A percentile compares a stretch with the other conserved stretches of the same genome.
phyloP scores from a whole-genome alignment of 2,113 vertebrate genomes.

The Dipodomys spectabilis region DNA sequence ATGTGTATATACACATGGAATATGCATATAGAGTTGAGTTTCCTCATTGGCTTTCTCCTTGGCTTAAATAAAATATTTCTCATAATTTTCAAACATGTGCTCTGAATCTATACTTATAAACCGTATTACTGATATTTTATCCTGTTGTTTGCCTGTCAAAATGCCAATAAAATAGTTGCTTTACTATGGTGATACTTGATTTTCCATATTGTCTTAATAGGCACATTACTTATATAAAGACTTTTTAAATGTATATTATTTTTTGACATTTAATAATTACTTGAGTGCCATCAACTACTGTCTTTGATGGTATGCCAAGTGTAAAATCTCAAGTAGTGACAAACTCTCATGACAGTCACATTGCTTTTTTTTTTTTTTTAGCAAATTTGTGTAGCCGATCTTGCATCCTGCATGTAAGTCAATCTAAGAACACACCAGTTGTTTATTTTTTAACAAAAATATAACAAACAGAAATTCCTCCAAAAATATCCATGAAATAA shows the following conservation, averaged over 20 bases:
- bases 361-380: background rate
- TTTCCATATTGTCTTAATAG: background rate
- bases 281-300: background rate
- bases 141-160: background rate
- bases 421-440: background rate
- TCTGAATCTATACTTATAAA: conserved; percentile 5
- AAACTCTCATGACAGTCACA: background rate
- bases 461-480: background rate
- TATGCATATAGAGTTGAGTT: background rate
- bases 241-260: background rate
- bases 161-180: background rate
- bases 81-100: background rate
- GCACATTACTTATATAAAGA: background rate
- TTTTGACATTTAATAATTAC: conserved; percentile 25
- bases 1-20: too few relatives aligned
- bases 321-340: background rate
- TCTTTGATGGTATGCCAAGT: background rate
- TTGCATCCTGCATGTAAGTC: background rate
- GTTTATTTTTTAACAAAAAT: background rate
- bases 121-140: background rate
- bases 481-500: background rate
- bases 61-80: background rate
- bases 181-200: background rate
- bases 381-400: background rate
- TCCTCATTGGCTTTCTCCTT: background rate